These are phyloP conservation scores for Petrocephalus schoutedeni DNA, from an alignment of 2,797 vertebrate genomes.

Conservation along the genomic window DNA sequence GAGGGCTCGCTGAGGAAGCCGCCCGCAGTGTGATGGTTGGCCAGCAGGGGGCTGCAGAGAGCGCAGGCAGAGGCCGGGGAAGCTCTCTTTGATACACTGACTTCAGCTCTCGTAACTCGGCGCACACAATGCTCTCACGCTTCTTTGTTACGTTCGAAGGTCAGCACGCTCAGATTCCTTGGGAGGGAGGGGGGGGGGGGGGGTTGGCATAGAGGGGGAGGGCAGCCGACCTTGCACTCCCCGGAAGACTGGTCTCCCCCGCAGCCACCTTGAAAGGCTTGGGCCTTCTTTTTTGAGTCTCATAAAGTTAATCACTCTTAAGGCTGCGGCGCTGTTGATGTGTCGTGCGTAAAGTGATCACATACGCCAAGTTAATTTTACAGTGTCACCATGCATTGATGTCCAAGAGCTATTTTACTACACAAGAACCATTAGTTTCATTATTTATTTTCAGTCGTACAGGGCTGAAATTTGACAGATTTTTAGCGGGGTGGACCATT, in stretches of 20 bases:
- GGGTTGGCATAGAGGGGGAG: not conserved
- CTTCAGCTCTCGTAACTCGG: not conserved
- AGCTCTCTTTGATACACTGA: not conserved
- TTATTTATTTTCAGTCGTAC: not conserved
- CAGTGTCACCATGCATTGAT: not conserved
- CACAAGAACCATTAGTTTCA: not conserved
- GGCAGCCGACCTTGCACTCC: not conserved
- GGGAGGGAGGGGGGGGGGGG: not conserved
- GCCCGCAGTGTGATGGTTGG: constrained; percentile 34
- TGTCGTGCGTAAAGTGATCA: not conserved
- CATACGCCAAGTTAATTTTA: not conserved
- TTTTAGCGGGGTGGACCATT: not conserved
- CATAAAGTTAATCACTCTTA: not conserved
- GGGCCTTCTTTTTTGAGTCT: not conserved
- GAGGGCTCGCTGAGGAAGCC: not conserved
- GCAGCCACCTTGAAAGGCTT: not conserved
- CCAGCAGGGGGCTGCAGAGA: constrained; percentile 49
- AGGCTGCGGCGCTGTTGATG: not conserved
- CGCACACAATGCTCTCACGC: not conserved
- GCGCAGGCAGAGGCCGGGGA: not conserved
- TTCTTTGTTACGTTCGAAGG: constrained; percentile 5
- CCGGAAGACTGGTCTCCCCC: not conserved
- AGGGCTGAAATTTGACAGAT: not conserved
- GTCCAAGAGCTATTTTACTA: not conserved
- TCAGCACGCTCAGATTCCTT: not conserved